A percentile compares a stretch with the other conserved stretches of the same genome.
These are phyloP conservation scores for Sepiola atlantica DNA, from an alignment of 2,888 invertebrate species.

Conservation along the genomic window DNA sequence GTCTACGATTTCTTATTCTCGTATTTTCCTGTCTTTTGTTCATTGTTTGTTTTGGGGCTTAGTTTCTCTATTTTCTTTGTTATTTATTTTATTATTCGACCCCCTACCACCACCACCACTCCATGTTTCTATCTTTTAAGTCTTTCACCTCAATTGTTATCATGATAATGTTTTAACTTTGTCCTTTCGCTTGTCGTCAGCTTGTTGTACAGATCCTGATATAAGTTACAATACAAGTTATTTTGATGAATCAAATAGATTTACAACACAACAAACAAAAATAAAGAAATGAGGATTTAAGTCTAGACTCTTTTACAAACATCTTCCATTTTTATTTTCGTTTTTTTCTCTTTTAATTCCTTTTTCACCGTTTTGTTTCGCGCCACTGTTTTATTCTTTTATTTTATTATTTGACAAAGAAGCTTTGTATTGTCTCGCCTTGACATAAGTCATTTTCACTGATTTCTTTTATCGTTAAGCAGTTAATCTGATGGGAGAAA, in stretches of 20 bases:
- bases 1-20: neutral
- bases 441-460: constrained; percentile 20
- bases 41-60: neutral
- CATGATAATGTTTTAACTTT: neutral
- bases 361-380: neutral
- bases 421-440: neutral
- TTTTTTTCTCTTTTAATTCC: too few relatives aligned
- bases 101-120: neutral
- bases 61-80: neutral
- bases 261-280: neutral
- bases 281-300: neutral
- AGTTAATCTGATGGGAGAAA: constrained; percentile 22
- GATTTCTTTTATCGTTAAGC: neutral
- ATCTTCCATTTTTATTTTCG: neutral
- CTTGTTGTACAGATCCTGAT: neutral
- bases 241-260: neutral
- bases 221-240: neutral
- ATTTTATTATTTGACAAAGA: neutral
- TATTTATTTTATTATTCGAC: neutral
- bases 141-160: neutral
- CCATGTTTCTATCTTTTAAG: neutral
- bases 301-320: neutral
- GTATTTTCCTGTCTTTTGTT: neutral
- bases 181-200: neutral
- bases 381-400: too few relatives aligned